Evolutionary conservation across 2,113 vertebrate genomes (phyloP).

Genomic region (Otus sunia): DNA sequence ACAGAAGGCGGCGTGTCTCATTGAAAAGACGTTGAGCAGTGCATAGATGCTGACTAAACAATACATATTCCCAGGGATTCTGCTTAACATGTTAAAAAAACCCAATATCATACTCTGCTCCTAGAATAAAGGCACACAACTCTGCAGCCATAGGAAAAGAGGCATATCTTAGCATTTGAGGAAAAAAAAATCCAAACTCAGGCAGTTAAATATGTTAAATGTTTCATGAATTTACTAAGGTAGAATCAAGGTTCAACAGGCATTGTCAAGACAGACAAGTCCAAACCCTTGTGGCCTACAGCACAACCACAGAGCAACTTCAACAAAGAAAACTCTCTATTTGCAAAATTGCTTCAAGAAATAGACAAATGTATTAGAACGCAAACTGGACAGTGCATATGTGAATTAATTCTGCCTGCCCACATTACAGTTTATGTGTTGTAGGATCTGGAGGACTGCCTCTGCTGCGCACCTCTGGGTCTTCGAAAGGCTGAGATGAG

Average conservation of each 20-base stretch:
- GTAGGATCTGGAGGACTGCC: not conserved
- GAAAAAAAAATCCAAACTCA: fast-evolving
- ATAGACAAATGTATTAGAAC: not conserved
- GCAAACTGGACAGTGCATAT: fast-evolving
- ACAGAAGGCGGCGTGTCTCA: not conserved
- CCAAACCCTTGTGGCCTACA: not conserved
- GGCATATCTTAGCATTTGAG: not conserved
- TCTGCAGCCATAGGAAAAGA: not conserved
- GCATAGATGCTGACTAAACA: not conserved
- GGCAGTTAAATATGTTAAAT: not conserved
- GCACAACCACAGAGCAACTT: not conserved
- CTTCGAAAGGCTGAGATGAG: not conserved
- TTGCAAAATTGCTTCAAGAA: not conserved
- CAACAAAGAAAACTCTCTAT: not conserved
- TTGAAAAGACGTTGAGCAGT: not conserved
- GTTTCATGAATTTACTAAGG: not conserved
- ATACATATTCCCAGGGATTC: not conserved
- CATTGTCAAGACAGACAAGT: not conserved
- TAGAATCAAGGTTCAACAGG: not conserved
- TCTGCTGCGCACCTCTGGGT: not conserved
- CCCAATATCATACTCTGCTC: not conserved
- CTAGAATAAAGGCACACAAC: not conserved
- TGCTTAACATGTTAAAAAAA: not conserved
- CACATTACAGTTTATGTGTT: fast-evolving
- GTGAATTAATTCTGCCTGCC: not conserved